Conservation (phyloP, 2,113 vertebrate genomes). For the Petaurus breviceps region DNA sequence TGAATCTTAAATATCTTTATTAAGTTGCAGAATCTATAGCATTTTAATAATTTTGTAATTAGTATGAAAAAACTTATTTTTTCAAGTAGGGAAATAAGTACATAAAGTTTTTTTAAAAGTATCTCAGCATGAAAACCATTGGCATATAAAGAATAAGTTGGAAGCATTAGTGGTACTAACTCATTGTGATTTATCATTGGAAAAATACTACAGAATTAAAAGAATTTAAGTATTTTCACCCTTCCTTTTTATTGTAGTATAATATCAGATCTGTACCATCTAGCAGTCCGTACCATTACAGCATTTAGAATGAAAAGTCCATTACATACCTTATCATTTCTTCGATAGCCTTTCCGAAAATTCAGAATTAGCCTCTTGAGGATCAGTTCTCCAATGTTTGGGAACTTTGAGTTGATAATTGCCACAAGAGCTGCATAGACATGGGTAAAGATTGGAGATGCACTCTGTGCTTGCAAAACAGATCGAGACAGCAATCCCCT, state of each 20-base stretch:
- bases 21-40: not conserved
- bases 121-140: not conserved
- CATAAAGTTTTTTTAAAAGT: not conserved
- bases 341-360: conserved; percentile 97
- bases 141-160: not conserved
- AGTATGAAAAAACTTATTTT: conserved; percentile 17
- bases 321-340: conserved; percentile 94
- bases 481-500: conserved; percentile 95
- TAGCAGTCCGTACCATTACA: not conserved
- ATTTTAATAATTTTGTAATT: conserved; percentile 4
- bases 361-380: conserved; percentile 95
- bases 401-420: conserved; percentile 99
- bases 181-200: not conserved
- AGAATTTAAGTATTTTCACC: conserved; percentile 3
- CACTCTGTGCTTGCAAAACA: conserved; percentile 94
- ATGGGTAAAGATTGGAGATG: conserved; percentile 97
- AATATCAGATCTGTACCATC: not conserved
- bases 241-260: not conserved
- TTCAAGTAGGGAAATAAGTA: not conserved
- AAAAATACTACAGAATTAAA: conserved; percentile 4
- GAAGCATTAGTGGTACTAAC: not conserved
- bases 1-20: conserved; percentile 17
- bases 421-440: conserved; percentile 96
- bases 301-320: not conserved
- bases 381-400: conserved; percentile 97